Conservation (phyloP, 2,888 invertebrate genomes). For the Synergus itoensis region DNA sequence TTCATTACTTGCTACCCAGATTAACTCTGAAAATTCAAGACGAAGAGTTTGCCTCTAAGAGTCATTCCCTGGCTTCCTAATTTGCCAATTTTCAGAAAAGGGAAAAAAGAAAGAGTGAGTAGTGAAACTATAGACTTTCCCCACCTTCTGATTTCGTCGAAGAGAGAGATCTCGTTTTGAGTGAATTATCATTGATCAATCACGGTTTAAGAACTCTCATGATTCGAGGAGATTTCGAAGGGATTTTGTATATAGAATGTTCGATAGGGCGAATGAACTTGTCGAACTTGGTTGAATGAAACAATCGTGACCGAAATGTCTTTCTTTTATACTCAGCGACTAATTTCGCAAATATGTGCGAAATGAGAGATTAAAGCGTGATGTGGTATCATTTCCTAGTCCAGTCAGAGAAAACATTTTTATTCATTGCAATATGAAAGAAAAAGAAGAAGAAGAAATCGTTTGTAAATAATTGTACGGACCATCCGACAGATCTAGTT, state of each 20-base stretch:
- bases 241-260: conserved; percentile 33
- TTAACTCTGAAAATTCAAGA: not conserved
- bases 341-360: conserved; percentile 33
- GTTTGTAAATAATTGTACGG: conserved; percentile 65
- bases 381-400: conserved; percentile 58
- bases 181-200: not conserved
- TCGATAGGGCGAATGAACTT: conserved; percentile 18
- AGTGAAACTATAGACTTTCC: conserved; percentile 9
- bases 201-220: not conserved
- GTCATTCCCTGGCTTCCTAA: not conserved
- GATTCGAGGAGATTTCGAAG: not conserved
- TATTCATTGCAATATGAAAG: conserved; percentile 49
- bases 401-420: conserved; percentile 51
- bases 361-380: conserved; percentile 42
- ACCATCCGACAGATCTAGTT: conserved; percentile 67
- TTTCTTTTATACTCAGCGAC: conserved; percentile 43
- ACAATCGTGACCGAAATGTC: conserved; percentile 26
- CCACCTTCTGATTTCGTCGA: not conserved
- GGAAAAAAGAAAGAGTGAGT: conserved; percentile 5
- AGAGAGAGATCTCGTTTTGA: not conserved
- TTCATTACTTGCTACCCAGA: conserved; percentile 24
- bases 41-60: conserved; percentile 30
- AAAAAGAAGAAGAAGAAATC: conserved; percentile 26
- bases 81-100: not conserved
- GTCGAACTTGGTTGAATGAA: conserved; percentile 13